Conservation (phyloP, 2,797 vertebrate genomes). For the Columba guinea region DNA sequence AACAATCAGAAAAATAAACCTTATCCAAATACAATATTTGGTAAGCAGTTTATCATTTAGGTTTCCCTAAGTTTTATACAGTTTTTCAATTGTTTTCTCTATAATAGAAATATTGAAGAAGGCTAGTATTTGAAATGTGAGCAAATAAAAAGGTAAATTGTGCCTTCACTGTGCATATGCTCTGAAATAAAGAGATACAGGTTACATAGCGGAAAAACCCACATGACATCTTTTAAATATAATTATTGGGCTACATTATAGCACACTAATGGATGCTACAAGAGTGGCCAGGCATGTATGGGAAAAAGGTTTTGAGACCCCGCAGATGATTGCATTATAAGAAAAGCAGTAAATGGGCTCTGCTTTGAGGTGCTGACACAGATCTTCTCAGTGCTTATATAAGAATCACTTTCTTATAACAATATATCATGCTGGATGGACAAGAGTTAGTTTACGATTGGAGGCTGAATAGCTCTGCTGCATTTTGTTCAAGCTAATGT, state of each 20-base stretch:
- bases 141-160: not conserved
- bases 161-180: not conserved
- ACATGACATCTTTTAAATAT: not conserved
- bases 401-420: not conserved
- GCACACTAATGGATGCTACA: not conserved
- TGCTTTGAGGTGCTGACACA: not conserved
- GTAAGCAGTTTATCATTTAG: not conserved
- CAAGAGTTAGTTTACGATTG: not conserved
- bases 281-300: not conserved
- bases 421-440: not conserved
- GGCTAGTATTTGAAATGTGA: not conserved
- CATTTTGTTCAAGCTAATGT: not conserved
- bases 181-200: not conserved
- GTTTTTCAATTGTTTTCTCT: not conserved
- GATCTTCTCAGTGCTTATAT: not conserved
- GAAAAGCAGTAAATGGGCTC: not conserved
- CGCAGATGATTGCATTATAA: not conserved
- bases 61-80: not conserved
- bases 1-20: not conserved
- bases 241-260: not conserved
- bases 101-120: not conserved
- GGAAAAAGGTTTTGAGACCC: not conserved
- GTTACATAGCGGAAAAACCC: not conserved
- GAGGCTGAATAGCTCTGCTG: not conserved
- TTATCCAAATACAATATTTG: not conserved